Conservation (phyloP, 92 coral and sea anemone genomes). For the Zoanthus sociatus region DNA sequence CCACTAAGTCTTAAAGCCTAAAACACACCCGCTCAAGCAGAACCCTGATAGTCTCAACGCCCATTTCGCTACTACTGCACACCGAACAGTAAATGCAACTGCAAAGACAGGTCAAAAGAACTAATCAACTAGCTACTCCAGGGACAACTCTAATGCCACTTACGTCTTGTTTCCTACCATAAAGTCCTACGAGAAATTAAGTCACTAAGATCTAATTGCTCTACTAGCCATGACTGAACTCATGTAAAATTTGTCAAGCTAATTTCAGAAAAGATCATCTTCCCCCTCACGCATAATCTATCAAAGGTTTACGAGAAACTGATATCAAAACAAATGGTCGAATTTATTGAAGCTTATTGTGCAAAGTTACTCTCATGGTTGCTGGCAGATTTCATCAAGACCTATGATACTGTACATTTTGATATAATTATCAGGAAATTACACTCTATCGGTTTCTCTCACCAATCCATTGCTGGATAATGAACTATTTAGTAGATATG, state of each 20-base stretch:
- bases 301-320: too few species aligned
- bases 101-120: background rate
- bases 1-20: background rate
- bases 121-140: constrained; percentile 10
- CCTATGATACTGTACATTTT: too few species aligned
- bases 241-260: constrained; percentile 25
- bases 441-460: too few species aligned
- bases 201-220: constrained; percentile 27
- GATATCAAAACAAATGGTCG: too few species aligned
- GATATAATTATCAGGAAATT: too few species aligned
- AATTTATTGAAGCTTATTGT: too few species aligned
- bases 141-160: constrained; percentile 9
- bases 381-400: too few species aligned
- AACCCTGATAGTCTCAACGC: background rate
- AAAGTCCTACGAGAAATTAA: constrained; percentile 33
- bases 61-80: background rate
- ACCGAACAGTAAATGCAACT: background rate
- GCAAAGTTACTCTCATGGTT: too few species aligned
- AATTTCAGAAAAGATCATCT: constrained; percentile 19
- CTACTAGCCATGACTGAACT: constrained; percentile 39
- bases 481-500: too few species aligned
- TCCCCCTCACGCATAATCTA: background rate
- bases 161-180: constrained; percentile 30
- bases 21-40: too few species aligned
- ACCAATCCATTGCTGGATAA: too few species aligned